phyloP scores from a whole-genome alignment of 2,113 vertebrate genomes.

The Rhinolophus ferrumequinum region DNA sequence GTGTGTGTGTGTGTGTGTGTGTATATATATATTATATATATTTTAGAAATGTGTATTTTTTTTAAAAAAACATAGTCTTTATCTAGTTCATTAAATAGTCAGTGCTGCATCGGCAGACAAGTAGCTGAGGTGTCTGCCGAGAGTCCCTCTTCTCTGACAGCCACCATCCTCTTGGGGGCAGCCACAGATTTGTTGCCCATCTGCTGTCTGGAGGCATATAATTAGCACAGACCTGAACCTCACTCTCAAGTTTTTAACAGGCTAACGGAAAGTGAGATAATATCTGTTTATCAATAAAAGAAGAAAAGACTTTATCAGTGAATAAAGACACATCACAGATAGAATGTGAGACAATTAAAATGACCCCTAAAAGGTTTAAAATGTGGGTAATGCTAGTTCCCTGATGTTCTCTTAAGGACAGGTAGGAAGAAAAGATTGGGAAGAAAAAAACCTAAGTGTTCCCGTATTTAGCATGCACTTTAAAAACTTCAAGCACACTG shows the following conservation, averaged over 20 bases:
- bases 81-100: not conserved
- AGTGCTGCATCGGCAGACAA: not conserved
- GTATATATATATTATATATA: too few species aligned
- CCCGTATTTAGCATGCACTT: not conserved
- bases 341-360: not conserved
- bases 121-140: not conserved
- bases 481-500: not conserved
- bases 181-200: not conserved
- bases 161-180: not conserved
- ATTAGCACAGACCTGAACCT: not conserved
- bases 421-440: not conserved
- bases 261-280: not conserved
- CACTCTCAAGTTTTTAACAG: not conserved
- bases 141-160: not conserved
- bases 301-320: not conserved
- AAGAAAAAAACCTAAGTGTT: not conserved
- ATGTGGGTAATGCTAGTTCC: not conserved
- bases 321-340: not conserved
- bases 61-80: not conserved
- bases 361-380: not conserved
- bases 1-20: too few species aligned
- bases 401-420: not conserved
- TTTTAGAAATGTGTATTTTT: too few species aligned
- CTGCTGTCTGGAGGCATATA: not conserved
- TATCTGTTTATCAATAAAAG: not conserved